These are phyloP conservation scores for Coenonympha arcania DNA, from an alignment of 2,888 invertebrate species.

Conservation along the genomic window DNA sequence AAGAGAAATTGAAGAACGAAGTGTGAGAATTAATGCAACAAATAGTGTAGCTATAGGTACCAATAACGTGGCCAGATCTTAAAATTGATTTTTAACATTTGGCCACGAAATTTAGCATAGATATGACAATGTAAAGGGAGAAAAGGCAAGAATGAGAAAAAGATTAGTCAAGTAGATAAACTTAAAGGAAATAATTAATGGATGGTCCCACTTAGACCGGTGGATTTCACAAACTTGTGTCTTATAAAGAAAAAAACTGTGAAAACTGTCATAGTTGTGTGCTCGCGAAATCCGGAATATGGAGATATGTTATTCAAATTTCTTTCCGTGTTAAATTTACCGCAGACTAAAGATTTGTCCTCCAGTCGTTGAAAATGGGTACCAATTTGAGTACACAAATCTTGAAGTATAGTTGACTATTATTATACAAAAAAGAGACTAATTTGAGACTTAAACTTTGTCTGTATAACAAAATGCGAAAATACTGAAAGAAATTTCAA, in stretches of 20 bases:
- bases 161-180: no score
- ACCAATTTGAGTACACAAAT: not conserved
- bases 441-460: no score
- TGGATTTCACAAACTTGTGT: constrained; percentile 16
- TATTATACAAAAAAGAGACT: no score
- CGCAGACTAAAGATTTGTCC: constrained; percentile 53
- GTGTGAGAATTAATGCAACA: no score
- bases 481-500: no score
- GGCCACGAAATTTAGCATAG: no score
- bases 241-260: constrained; percentile 27
- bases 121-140: not conserved
- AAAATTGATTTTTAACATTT: no score
- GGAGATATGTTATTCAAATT: constrained; percentile 24
- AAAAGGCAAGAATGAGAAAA: not conserved
- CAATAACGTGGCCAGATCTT: no score
- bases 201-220: constrained; percentile 7
- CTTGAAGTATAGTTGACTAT: no score
- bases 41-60: no score
- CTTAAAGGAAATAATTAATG: not conserved
- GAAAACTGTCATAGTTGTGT: constrained; percentile 33
- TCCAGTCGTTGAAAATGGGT: constrained; percentile 29
- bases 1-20: no score
- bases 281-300: constrained; percentile 10
- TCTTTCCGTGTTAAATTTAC: constrained; percentile 27
- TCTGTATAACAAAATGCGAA: no score